A percentile compares a stretch with the other conserved stretches of the same genome.
Evolutionary conservation across 2,888 invertebrate genomes (phyloP).

Genomic region (Philereme vetulata): DNA sequence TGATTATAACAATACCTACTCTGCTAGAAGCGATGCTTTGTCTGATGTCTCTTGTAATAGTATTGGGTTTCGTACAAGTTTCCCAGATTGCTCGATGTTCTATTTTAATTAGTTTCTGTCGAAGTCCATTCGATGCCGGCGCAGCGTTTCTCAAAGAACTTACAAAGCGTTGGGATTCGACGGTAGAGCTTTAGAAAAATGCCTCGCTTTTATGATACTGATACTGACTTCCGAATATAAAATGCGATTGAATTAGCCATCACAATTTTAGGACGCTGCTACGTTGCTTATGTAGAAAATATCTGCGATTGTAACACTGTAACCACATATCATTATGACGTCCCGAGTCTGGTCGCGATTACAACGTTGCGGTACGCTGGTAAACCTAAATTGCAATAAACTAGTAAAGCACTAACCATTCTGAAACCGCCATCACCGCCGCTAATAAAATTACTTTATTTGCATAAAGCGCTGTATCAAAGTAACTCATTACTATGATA

Average conservation of each 20-base stretch:
- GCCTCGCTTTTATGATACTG: background rate
- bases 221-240: background rate
- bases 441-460: constrained; percentile 40
- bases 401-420: constrained; percentile 17
- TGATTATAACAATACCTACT: constrained; percentile 7
- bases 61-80: constrained; percentile 46
- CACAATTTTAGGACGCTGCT: constrained; percentile 2
- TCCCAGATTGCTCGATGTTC: constrained; percentile 65
- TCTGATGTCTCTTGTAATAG: constrained; percentile 44
- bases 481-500: constrained; percentile 47
- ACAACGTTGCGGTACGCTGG: constrained; percentile 36
- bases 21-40: constrained; percentile 35
- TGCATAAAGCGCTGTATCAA: constrained; percentile 34
- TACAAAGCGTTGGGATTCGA: constrained; percentile 40
- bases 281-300: constrained; percentile 25
- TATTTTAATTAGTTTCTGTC: constrained; percentile 72
- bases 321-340: constrained; percentile 41
- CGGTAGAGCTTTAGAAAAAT: constrained; percentile 35
- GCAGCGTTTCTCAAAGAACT: constrained; percentile 64
- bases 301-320: constrained; percentile 33
- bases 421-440: constrained; percentile 34
- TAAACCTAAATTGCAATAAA: constrained; percentile 38
- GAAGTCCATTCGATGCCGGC: constrained; percentile 58
- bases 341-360: constrained; percentile 43
- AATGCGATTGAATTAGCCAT: background rate